Base-by-base conservation (phyloP, 2,797 vertebrate genomes). In the Glossophaga mutica region DNA sequence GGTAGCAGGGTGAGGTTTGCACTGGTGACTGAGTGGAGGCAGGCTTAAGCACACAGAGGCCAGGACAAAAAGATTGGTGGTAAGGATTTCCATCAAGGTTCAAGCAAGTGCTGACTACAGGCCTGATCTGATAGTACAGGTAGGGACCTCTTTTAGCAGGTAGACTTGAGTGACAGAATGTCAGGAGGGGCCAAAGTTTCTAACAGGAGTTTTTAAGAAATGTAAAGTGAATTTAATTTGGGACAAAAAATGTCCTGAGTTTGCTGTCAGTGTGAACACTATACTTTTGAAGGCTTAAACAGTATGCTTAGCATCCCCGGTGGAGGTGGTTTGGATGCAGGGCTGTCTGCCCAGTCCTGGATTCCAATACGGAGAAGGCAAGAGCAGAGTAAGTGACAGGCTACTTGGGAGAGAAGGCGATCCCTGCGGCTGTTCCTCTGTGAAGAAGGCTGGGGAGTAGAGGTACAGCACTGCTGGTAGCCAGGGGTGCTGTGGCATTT, bases 41-140 rank as follows among this genome's bases (percentile, higher is more conserved):
- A 0, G 12, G 11, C 55, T 48, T 19, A 14, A 81, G 42, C 78
- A 39, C 55, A 19, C 21, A 34, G 55, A 37, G 42, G 39, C 59
- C 7, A 9, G 32, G 37, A 26, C 1, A 2, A 59, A 48, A 62
- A 73, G 70, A 34, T n/a, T 8, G 26, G 59, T 22, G 52, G 26
- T 26, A 2, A 15, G 29, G 39, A 48, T 57, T 52, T 81, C 55
- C 46, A 42, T 67, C 52, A 26, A 9, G 48, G 29, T 46, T 89
- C 55, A 34, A n/a, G 16, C 32, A n/a, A 15, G 55, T 0, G 0
- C 14, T 15, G n/a, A n/a, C 1, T 16, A 44, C 2, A 37, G 7
- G 15, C 59, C 26, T 65, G 19, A 3, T 6, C 22, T 2, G 5
- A 10, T 5, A 3, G 21, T 6, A 12, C 22, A 67, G 26, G 67